Percentiles rank a stretch among this genome's conserved stretches.
phyloP scores from a whole-genome alignment of 2,888 invertebrate species.

The Pseudococcus longispinus region DNA sequence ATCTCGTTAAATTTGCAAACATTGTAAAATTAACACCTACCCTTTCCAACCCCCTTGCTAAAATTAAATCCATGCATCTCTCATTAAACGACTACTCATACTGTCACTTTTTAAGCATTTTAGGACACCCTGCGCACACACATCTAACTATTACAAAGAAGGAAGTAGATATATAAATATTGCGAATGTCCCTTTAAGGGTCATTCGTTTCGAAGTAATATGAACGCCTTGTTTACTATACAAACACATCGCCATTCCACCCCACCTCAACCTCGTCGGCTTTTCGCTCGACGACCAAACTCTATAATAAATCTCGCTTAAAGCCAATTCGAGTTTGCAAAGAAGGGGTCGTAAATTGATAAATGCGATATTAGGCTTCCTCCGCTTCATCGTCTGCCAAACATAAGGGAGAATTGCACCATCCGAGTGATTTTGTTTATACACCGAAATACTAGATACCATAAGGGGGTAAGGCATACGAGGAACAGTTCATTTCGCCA shows the following conservation, averaged over 20 bases:
- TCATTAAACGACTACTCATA: not conserved
- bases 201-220: conserved; percentile 36
- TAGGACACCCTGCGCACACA: not conserved
- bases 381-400: not conserved
- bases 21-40: too few relatives aligned
- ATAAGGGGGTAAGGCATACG: not conserved
- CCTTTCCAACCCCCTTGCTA: too few relatives aligned
- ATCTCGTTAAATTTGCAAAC: too few relatives aligned
- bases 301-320: conserved; percentile 20
- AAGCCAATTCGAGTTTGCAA: conserved; percentile 51
- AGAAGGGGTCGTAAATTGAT: conserved; percentile 53
- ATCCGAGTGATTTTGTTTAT: not conserved
- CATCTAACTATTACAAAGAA: not conserved
- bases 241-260: not conserved
- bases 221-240: conserved; percentile 38
- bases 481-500: not conserved
- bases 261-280: not conserved
- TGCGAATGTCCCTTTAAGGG: conserved; percentile 39
- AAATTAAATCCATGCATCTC: too few relatives aligned
- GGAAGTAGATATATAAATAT: conserved; percentile 30
- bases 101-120: not conserved
- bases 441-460: too few relatives aligned
- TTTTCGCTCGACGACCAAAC: not conserved
- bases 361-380: conserved; percentile 50
- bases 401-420: not conserved